A percentile compares a stretch with the other conserved stretches of the same genome.
These are phyloP conservation scores for Antheraea yamamai DNA, from an alignment of 2,888 invertebrate species.

Conservation along the genomic window DNA sequence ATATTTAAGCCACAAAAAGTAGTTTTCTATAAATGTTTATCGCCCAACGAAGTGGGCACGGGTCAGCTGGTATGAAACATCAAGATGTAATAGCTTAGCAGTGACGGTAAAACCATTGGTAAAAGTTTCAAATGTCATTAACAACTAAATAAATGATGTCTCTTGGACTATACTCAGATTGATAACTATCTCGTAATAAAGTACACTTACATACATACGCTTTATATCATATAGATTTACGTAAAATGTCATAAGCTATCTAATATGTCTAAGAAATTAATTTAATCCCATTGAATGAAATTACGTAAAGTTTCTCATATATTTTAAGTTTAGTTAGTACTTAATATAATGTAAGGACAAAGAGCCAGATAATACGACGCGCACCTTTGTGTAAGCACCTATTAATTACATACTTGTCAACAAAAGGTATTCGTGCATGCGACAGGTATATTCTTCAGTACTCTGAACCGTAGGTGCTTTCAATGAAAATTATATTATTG, in stretches of 20 bases:
- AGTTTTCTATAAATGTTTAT: no score
- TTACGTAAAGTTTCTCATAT: neutral
- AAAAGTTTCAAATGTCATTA: no score
- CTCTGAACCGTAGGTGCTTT: neutral
- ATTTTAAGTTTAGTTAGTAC: constrained; percentile 4
- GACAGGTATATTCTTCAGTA: constrained; percentile 10
- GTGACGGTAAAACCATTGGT: no score
- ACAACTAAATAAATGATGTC: no score
- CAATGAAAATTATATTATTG: neutral
- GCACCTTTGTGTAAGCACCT: constrained; percentile 5
- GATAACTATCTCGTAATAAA: no score
- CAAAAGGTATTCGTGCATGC: neutral
- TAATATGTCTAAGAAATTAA: neutral
- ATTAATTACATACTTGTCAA: constrained; percentile 15
- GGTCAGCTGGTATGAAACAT: no score
- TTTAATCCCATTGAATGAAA: neutral
- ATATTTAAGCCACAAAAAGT: no score
- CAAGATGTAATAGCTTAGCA: no score
- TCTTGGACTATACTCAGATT: no score
- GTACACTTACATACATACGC: no score
- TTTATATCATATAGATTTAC: no score
- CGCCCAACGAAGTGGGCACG: no score
- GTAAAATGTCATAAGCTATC: neutral
- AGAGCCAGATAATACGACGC: constrained; percentile 7
- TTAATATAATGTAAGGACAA: constrained; percentile 10